Percentiles rank a stretch among this genome's conserved stretches.
These are phyloP conservation scores for Euproctis similis DNA, from an alignment of 2,888 invertebrate species.

Conservation along the genomic window DNA sequence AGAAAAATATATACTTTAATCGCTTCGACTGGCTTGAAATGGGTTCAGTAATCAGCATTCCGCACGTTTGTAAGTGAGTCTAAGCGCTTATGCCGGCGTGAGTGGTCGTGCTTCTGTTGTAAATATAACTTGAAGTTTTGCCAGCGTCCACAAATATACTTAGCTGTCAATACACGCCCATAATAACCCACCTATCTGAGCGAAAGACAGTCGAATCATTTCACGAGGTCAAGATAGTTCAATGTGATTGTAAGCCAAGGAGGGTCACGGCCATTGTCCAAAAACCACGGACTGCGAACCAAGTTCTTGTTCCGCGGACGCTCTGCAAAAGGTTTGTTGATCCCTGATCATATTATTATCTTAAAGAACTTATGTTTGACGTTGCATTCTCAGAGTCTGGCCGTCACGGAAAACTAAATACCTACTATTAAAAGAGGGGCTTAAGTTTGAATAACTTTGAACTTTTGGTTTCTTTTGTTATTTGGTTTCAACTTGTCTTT, in stretches of 20 bases:
- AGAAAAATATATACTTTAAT: neutral
- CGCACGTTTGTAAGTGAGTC: slow-evolving; percentile 34
- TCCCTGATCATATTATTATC: too few species aligned
- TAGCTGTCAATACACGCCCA: slow-evolving; percentile 22
- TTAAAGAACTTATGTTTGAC: too few species aligned
- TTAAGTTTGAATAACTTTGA: too few species aligned
- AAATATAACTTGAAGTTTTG: slow-evolving; percentile 9
- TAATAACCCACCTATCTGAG: slow-evolving; percentile 35
- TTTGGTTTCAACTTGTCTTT: too few species aligned
- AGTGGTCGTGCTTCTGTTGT: slow-evolving; percentile 45
- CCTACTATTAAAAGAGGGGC: too few species aligned
- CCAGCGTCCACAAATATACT: slow-evolving; percentile 6
- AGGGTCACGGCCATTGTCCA: slow-evolving; percentile 42
- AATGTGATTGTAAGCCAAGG: slow-evolving; percentile 33
- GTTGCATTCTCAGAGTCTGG: too few species aligned
- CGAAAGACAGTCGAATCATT: slow-evolving; percentile 27
- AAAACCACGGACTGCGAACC: slow-evolving; percentile 16
- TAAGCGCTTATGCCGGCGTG: slow-evolving; percentile 36
- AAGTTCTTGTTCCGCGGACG: too few species aligned
- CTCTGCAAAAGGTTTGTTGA: too few species aligned
- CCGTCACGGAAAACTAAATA: too few species aligned
- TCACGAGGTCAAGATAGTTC: slow-evolving; percentile 47
- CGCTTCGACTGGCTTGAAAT: neutral
- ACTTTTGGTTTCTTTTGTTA: too few species aligned
- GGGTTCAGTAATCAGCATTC: slow-evolving; percentile 12